phyloP scores from a whole-genome alignment of 2,113 vertebrate species.

The Alaudala cheleensis region DNA sequence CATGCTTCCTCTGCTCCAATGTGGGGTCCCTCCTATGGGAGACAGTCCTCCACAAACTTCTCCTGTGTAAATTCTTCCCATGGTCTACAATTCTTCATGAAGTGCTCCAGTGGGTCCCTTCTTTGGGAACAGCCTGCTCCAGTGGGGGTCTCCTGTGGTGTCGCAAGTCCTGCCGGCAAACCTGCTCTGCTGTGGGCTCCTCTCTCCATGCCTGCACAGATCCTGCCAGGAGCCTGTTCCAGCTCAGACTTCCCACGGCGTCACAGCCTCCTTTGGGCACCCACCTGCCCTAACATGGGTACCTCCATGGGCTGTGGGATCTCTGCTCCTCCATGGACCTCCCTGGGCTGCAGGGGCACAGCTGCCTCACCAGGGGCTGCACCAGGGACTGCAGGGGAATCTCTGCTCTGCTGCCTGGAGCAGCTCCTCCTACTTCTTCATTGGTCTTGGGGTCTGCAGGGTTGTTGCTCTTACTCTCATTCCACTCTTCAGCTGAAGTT shows the following conservation, averaged over 20 bases:
- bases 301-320: background rate
- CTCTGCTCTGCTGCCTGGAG: background rate
- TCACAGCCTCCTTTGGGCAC: background rate
- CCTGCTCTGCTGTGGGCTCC: background rate
- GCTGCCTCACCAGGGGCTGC: background rate
- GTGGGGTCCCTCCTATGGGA: background rate
- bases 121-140: background rate
- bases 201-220: background rate
- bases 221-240: background rate
- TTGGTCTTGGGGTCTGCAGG: background rate
- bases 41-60: background rate
- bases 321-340: background rate
- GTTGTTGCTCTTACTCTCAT: background rate
- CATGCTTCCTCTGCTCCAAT: background rate
- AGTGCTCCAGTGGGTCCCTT: background rate
- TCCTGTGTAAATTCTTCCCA: background rate
- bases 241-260: background rate
- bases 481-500: background rate
- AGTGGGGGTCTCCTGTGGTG: fast-evolving
- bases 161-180: background rate
- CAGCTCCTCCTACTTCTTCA: background rate
- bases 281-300: background rate
- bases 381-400: background rate
- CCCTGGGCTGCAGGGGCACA: background rate
- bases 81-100: fast-evolving